Base-by-base conservation (phyloP, 2,888 invertebrate species). In the Eurytoma californica region DNA sequence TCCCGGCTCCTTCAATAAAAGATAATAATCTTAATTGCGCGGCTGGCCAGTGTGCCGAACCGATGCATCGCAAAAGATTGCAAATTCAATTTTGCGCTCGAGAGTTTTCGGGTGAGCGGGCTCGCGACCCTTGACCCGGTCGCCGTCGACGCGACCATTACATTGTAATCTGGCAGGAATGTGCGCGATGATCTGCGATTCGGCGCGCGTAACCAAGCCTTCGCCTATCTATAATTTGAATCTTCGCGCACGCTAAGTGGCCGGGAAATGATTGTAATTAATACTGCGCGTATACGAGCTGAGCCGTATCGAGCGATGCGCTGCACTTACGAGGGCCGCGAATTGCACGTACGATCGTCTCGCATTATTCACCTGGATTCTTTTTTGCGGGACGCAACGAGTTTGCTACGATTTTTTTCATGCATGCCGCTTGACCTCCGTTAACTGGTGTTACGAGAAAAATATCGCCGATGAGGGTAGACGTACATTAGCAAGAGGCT, bases 201-300 rank as follows among this genome's bases (percentile, higher is more conserved):
- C 13, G 9, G 49, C 30, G 30, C 12, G 12, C 49, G 13, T 47
- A 28, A 28, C 49, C 65, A 20, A 24, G 30, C 72, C 66, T 67
- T 39, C 39, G 16, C 14, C 20, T 83, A 84, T 87, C 87, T 87
- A 87, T 87, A 87, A 87, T 87, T 87, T 87, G 84, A 87, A 87
- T 87, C 87, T 87, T 83, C 82, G 82, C 82, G 69, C 79, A 76
- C 79, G 61, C 82, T 86, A 86, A 86, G 84, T 85, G 86, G 86
- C 84, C 83, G 85, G 83, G 83, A 66, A 86, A 86, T 85, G 82
- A 85, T 86, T 86, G 86, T 86, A 87, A 87, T 87, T 87, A 87
- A 87, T 86, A 84, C 84, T 80, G 82, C 24, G 24, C 24, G 24
- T 81, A 81, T 84, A 84, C 20, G 61, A 69, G 47, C 61, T 58